Percentiles rank a stretch among this genome's conserved stretches.
These are phyloP conservation scores for Crax fasciolata DNA, from an alignment of 2,797 vertebrate species.

Conservation along the genomic window DNA sequence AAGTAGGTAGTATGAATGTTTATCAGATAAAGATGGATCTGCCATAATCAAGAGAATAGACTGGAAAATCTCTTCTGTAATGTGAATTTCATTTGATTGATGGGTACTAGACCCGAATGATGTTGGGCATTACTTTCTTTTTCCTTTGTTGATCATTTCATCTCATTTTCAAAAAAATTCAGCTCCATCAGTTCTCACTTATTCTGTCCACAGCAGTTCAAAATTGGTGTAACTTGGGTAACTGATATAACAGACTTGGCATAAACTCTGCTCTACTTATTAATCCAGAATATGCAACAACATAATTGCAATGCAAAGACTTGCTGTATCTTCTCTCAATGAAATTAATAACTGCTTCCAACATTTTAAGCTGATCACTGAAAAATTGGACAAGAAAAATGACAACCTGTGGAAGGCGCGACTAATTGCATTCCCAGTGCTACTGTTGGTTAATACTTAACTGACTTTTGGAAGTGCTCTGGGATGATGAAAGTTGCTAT, in stretches of 20 bases:
- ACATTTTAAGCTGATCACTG: background rate
- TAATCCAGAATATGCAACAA: background rate
- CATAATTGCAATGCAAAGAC: background rate
- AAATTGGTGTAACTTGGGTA: background rate
- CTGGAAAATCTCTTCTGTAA: background rate
- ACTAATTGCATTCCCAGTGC: background rate
- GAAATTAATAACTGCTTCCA: background rate
- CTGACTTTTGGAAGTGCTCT: constrained; percentile 20
- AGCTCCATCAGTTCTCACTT: background rate
- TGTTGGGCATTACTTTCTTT: background rate
- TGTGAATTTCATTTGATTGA: background rate
- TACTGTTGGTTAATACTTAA: constrained; percentile 34
- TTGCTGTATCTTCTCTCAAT: background rate
- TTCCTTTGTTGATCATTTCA: background rate
- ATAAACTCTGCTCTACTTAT: background rate
- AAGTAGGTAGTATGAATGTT: background rate
- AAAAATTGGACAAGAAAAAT: background rate
- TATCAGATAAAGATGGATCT: background rate
- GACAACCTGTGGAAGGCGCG: background rate
- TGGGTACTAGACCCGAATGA: background rate
- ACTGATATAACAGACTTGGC: background rate
- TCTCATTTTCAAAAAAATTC: background rate
- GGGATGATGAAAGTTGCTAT: constrained; percentile 8
- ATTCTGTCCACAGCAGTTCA: background rate
- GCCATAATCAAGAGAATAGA: background rate